phyloP scores from a whole-genome alignment of 2,113 vertebrate species.

The Boulengerochromis microlepis region DNA sequence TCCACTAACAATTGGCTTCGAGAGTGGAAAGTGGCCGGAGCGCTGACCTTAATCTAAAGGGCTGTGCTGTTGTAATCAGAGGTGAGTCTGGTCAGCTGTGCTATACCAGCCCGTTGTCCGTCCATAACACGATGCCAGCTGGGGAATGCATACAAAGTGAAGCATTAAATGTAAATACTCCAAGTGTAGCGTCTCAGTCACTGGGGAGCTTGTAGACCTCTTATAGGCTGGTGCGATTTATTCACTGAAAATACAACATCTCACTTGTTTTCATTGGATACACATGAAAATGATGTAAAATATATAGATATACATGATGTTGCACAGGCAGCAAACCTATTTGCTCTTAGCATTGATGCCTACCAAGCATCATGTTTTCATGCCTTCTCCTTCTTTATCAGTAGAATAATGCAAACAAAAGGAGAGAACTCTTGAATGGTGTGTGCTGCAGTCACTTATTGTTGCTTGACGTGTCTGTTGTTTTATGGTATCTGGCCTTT shows the following conservation, averaged over 20 bases:
- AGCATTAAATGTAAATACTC: conserved; percentile 45
- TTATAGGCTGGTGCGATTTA: background rate
- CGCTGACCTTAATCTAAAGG: conserved; percentile 71
- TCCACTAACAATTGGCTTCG: conserved; percentile 37
- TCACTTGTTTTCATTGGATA: background rate
- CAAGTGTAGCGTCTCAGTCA: background rate
- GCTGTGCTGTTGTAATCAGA: conserved; percentile 43
- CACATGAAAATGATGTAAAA: background rate
- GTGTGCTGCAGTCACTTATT: background rate
- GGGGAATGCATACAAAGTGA: conserved; percentile 45
- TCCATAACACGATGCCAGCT: conserved; percentile 19
- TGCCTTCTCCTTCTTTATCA: background rate
- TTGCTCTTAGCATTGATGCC: background rate
- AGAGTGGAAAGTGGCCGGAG: conserved; percentile 38
- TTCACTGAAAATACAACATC: background rate
- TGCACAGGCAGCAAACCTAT: background rate
- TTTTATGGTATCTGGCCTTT: conserved; percentile 18
- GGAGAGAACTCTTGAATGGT: background rate
- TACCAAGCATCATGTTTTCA: background rate
- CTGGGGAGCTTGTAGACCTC: background rate
- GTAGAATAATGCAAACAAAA: conserved; percentile 17
- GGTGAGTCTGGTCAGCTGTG: conserved; percentile 70
- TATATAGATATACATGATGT: background rate
- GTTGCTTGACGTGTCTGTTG: conserved; percentile 23
- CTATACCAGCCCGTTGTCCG: conserved; percentile 21